phyloP scores from a whole-genome alignment of 2,113 vertebrate species.

The Passer montanus region DNA sequence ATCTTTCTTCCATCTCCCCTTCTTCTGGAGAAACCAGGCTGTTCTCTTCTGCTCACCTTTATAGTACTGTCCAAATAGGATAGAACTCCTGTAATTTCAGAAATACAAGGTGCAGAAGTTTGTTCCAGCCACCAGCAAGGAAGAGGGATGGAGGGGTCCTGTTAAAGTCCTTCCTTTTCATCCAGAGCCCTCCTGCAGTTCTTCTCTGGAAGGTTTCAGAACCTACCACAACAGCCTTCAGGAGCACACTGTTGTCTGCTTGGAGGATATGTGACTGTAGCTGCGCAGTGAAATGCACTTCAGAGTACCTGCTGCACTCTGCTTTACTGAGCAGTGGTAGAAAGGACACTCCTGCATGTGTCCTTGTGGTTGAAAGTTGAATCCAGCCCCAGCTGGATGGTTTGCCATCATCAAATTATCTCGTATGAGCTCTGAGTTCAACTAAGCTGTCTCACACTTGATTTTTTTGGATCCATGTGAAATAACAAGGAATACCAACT shows the following conservation, averaged over 20 bases:
- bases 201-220: neutral
- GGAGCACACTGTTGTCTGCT: neutral
- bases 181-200: neutral
- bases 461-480: neutral
- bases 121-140: neutral
- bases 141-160: neutral
- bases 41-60: neutral
- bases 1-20: neutral
- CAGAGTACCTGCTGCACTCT: neutral
- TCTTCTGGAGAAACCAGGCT: neutral
- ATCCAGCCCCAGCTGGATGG: neutral
- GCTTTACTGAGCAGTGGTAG: neutral
- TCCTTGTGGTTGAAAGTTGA: neutral
- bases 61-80: neutral
- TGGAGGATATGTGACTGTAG: neutral
- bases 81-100: neutral
- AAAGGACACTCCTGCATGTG: neutral
- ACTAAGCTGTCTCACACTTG: neutral
- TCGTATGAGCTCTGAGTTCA: neutral
- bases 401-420: neutral
- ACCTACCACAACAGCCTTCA: neutral
- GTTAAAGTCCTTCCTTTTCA: neutral
- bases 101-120: neutral
- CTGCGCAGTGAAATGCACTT: neutral
- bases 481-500: neutral